phyloP scores from a whole-genome alignment of 2,888 invertebrate species.

The Nomada ferruginata region DNA sequence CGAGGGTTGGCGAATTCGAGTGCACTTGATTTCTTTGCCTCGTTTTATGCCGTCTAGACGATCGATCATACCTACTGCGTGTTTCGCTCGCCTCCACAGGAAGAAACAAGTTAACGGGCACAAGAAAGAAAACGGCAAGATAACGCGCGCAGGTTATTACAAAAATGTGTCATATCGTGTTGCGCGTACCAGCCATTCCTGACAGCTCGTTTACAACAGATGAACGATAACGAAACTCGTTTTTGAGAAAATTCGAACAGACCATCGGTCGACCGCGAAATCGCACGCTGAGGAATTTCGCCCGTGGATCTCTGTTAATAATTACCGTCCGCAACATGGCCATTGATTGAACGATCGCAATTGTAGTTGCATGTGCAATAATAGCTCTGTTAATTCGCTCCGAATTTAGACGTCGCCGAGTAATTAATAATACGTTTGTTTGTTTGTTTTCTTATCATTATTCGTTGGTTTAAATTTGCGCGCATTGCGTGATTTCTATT shows the following conservation, averaged over 20 bases:
- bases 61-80: constrained; percentile 50
- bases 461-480: too few relatives aligned
- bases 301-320: not conserved
- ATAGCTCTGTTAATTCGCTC: too few relatives aligned
- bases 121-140: constrained; percentile 1
- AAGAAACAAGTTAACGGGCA: constrained; percentile 32
- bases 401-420: too few relatives aligned
- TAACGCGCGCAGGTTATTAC: not conserved
- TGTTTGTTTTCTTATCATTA: too few relatives aligned
- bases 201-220: not conserved
- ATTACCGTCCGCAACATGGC: not conserved
- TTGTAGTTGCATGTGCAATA: too few relatives aligned
- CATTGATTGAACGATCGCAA: too few relatives aligned
- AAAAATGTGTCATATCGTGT: not conserved
- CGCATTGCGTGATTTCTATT: too few relatives aligned
- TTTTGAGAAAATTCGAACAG: not conserved
- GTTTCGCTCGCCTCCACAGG: constrained; percentile 16
- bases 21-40: constrained; percentile 60
- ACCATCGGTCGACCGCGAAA: not conserved
- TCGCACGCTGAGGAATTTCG: not conserved
- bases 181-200: not conserved
- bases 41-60: constrained; percentile 61
- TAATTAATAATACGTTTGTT: too few relatives aligned
- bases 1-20: constrained; percentile 55
- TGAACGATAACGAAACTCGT: constrained; percentile 8